These are phyloP conservation scores for Helicoverpa armigera DNA, from an alignment of 1,140 invertebrate genomes.

Conservation along the genomic window DNA sequence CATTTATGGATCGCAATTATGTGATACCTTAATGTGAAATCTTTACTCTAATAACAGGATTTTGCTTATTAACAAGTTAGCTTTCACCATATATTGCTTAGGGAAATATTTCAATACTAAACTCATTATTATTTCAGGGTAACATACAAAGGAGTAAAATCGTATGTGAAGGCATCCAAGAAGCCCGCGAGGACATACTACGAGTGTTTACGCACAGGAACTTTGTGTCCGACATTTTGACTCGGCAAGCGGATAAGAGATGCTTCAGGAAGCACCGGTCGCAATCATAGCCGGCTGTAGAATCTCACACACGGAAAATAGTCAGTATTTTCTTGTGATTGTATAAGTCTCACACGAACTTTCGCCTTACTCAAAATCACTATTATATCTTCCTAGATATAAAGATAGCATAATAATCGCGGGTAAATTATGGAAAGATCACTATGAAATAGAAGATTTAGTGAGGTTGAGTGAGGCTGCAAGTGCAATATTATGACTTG, in stretches of 20 bases:
- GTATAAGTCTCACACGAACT: not conserved
- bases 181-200: constrained; percentile 94
- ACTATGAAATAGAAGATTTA: not conserved
- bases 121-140: constrained; percentile 88
- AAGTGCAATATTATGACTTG: constrained; percentile 27
- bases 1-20: too few species aligned
- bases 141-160: constrained; percentile 98
- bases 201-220: constrained; percentile 97
- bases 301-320: constrained; percentile 43
- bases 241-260: constrained; percentile 95
- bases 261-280: constrained; percentile 93
- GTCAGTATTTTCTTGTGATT: constrained; percentile 42
- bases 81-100: not conserved
- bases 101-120: too few species aligned
- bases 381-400: not conserved
- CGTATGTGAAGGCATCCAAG: constrained; percentile 96
- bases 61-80: not conserved
- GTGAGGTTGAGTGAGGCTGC: constrained; percentile 22
- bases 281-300: constrained; percentile 76
- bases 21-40: not conserved
- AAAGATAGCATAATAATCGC: not conserved
- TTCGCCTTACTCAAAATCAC: not conserved
- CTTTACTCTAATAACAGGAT: not conserved
- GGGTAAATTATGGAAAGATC: not conserved
- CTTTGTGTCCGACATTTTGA: constrained; percentile 95